Base-by-base conservation (phyloP, 2,888 invertebrate genomes). In the Drosophila atripex region DNA sequence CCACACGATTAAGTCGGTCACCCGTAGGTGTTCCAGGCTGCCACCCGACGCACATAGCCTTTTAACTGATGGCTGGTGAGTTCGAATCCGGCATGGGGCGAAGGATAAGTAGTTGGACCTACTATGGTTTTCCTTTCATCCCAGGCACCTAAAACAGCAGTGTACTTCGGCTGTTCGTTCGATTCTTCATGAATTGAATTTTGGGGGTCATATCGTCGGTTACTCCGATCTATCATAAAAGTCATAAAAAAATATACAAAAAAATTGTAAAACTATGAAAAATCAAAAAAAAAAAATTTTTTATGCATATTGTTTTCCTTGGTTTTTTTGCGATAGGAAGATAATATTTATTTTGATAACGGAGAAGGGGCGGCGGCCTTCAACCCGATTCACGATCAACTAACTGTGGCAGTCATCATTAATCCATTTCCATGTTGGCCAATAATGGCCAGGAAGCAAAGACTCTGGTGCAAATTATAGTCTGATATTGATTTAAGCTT, bases 361-460 rank as follows among this genome's bases (percentile, higher is more conserved):
- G 38, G 11, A 41, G 18, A 25, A 32, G 64, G n/a, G 52, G 39
- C 18, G 55, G 14, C 35, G 53, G 63, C 54, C 66, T 76, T 76
- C 53, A 65, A 51, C 53, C 68, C 70, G 35, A 55, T 53, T 77
- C 71, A 77, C 43, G 66, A 74, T 68, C 63, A 70, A 53, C 79
- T 66, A 83, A 76, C 78, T 73, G 70, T 57, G 49, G 65, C 52
- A 39, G n/a, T 35, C 7, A 65, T 60, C 18, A 30, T 18, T 12
- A 52, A 23, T 55, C 38, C 54, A 66, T 74, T 83, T 80, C 70
- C 84, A 80, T 74, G 74, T 58, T 75, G 83, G 74, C 80, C 61
- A 73, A 75, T 83, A 59, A 46, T 45, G 50, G 39, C 14, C 70
- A 82, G 80, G 80, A 85, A 85, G 82, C 41, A 53, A 9, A 41